These are phyloP conservation scores for Dromaius novaehollandiae DNA, from an alignment of 2,113 vertebrate species.

Conservation along the genomic window DNA sequence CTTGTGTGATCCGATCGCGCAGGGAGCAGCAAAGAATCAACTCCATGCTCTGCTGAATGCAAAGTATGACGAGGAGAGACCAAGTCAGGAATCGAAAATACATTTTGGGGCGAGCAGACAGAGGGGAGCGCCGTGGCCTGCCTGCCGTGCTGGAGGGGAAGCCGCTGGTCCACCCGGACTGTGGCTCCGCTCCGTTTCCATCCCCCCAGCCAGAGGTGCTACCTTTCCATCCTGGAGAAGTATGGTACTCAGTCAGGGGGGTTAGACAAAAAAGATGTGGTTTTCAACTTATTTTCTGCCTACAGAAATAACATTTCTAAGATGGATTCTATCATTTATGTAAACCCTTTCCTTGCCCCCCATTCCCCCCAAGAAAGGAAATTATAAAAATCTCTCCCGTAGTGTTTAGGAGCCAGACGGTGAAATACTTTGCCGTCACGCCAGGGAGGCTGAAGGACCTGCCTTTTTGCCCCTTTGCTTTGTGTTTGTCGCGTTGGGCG, in stretches of 20 bases:
- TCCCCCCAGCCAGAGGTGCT: neutral
- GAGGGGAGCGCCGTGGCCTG: neutral
- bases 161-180: neutral
- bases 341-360: neutral
- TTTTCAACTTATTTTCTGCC: neutral
- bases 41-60: neutral
- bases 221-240: neutral
- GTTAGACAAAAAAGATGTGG: neutral
- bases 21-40: too few relatives aligned
- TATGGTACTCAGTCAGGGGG: neutral
- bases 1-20: too few relatives aligned
- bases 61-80: neutral
- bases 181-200: neutral
- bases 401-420: neutral
- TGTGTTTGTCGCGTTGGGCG: neutral
- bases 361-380: neutral
- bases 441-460: slow-evolving; percentile 17
- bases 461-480: neutral
- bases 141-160: neutral
- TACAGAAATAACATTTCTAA: neutral
- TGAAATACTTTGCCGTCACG: neutral
- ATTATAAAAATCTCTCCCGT: neutral
- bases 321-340: too few relatives aligned
- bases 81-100: neutral
- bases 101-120: neutral